A percentile compares a stretch with the other conserved stretches of the same genome.
phyloP scores from a whole-genome alignment of 2,888 invertebrate species.

The Agrotis ipsilon region DNA sequence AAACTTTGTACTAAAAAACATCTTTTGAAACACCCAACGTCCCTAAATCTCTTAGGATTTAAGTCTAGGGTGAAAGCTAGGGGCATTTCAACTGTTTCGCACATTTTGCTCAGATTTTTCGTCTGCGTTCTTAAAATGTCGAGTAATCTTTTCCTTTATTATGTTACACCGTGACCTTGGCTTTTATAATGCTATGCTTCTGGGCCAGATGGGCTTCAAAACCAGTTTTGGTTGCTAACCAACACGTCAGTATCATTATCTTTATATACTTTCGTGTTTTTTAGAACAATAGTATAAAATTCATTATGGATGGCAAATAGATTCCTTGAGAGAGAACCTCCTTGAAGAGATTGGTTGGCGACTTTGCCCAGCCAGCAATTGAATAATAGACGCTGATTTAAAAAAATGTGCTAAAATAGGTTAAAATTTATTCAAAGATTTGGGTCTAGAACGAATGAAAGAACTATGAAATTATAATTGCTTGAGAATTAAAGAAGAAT shows the following conservation, averaged over 20 bases:
- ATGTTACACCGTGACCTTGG: background rate
- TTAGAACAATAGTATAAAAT: background rate
- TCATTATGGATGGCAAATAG: too few species aligned
- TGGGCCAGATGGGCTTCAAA: background rate
- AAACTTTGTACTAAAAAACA: slow-evolving; percentile 36
- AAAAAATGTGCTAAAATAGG: too few species aligned
- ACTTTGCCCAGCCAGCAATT: too few species aligned
- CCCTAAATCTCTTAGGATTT: slow-evolving; percentile 32
- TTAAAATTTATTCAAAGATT: too few species aligned
- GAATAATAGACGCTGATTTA: too few species aligned
- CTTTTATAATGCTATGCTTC: background rate
- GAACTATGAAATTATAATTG: too few species aligned
- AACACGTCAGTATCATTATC: background rate
- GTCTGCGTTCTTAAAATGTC: slow-evolving; percentile 6
- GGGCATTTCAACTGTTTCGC: slow-evolving; percentile 17
- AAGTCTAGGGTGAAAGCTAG: slow-evolving; percentile 21
- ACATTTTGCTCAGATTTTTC: background rate
- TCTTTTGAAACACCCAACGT: slow-evolving; percentile 38
- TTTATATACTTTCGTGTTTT: background rate
- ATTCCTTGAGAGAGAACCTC: too few species aligned
- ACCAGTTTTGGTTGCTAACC: slow-evolving; percentile 3
- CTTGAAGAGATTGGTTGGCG: too few species aligned
- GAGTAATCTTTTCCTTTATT: slow-evolving; percentile 3
- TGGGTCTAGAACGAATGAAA: too few species aligned
- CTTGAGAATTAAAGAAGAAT: too few species aligned